Base-by-base conservation (phyloP, 2,888 invertebrate genomes). In the Cheilosia impressa region DNA sequence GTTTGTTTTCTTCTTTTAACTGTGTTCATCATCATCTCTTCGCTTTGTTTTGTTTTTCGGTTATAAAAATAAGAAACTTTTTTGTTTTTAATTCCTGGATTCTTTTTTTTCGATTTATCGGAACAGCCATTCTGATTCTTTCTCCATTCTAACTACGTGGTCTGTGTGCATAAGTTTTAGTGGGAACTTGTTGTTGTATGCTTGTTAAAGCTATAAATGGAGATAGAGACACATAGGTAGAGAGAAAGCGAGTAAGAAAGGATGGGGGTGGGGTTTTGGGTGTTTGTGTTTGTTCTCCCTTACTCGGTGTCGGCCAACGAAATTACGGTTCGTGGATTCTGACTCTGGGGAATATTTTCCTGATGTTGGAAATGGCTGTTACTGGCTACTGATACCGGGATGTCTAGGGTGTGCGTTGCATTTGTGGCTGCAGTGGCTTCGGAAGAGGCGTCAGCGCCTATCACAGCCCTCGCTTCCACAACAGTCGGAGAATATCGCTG, bases 401-500 rank as follows among this genome's bases (percentile, higher is more conserved):
- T 82, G 50, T 87, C 77, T 65, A 78, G 45, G 65, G 87, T 87
- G 82, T 87, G 87, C 65, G 87, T 82, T 68, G 83, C 69, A 57
- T 77, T 80, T 76, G 75, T 68, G 43, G 77, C 58, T 55, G 87
- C 60, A 38, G 78, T 68, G 43, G 72, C 31, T 80, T 77, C 81
- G 19, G 53, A 52, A 24, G 66, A 76, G 53, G 55, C 45, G 5
- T 62, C 60, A 60, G 50, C 76, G 34, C 52, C 24, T 72, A 63
- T 68, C 57, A 69, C 77, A 87, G 72, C 58, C 80, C 88, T 89
- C 5, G 89, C 90, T 55, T 90, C 90, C 50, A 63, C 68, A 69
- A 53, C 55, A 72, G 58, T 68, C 88, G 89, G 57, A 87, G 87
- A 60, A 73, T 87, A 63, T 87, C 87, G 68, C 87, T 77, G 53